These are phyloP conservation scores for Tanypteryx hageni DNA, from an alignment of 2,888 invertebrate species.

Conservation along the genomic window DNA sequence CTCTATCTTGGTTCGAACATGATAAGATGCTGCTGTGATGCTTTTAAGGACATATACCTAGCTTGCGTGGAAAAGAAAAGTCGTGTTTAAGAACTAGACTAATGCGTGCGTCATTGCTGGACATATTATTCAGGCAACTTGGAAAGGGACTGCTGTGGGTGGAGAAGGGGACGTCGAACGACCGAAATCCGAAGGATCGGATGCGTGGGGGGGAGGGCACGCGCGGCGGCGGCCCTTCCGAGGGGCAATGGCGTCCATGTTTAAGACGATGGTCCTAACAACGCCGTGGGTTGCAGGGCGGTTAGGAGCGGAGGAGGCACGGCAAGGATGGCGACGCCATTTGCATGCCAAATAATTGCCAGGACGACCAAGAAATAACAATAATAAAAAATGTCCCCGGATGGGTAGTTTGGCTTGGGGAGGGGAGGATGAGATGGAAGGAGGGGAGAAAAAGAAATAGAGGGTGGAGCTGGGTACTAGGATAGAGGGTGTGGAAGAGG, in stretches of 20 bases:
- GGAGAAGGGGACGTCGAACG: neutral
- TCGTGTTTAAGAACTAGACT: no score
- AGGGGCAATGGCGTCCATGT: neutral
- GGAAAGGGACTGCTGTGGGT: no score
- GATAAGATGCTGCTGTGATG: no score
- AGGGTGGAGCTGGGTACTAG: no score
- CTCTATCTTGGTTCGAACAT: no score
- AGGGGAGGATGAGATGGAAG: neutral
- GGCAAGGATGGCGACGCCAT: neutral
- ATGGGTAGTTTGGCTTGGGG: neutral
- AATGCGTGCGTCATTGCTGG: no score
- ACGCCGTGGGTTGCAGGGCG: neutral
- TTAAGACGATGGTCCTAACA: neutral
- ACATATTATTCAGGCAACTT: no score
- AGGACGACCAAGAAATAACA: neutral
- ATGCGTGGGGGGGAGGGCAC: no score
- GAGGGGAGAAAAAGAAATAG: neutral
- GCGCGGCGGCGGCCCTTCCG: neutral
- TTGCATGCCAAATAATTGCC: constrained; percentile 32
- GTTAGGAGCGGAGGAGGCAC: neutral
- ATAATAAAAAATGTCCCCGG: constrained; percentile 18
- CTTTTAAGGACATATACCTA: no score
- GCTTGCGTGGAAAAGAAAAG: no score
- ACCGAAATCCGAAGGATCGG: neutral
- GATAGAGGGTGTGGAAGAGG: constrained; percentile 1